Conservation (phyloP, 2,113 vertebrate species). For the Murina feae region DNA sequence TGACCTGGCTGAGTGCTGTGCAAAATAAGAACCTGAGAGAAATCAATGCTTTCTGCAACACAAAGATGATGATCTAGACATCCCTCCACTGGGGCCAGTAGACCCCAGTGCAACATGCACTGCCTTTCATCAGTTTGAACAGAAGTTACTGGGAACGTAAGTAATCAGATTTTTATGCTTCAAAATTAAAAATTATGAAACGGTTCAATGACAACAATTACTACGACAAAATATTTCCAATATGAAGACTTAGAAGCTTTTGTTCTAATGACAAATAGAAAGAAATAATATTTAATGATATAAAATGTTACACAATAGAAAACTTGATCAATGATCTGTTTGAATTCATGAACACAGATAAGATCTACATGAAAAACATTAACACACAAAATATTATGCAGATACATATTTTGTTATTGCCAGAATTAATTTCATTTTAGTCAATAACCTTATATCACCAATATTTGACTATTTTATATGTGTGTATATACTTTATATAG, state of each 20-base stretch:
- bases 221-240: background rate
- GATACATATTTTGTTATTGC: background rate
- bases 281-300: background rate
- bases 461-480: background rate
- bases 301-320: background rate
- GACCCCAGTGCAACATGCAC: constrained; percentile 49
- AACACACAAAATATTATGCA: background rate
- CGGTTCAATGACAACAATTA: background rate
- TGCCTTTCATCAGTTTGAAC: constrained; percentile 40
- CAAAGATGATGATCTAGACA: constrained; percentile 43
- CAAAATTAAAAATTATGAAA: background rate
- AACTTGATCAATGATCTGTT: background rate
- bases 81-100: background rate
- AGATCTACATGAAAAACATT: background rate
- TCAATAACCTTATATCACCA: background rate
- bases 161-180: background rate
- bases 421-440: background rate
- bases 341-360: background rate
- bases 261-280: background rate
- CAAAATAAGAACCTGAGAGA: constrained; percentile 71
- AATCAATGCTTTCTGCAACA: constrained; percentile 73
- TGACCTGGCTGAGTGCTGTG: constrained; percentile 75
- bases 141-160: constrained; percentile 67
- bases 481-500: background rate
- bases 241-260: background rate